A percentile compares a stretch with the other conserved stretches of the same genome.
These are phyloP conservation scores for Pentalonia nigronervosa DNA, from an alignment of 1,140 invertebrate species.

Conservation along the genomic window DNA sequence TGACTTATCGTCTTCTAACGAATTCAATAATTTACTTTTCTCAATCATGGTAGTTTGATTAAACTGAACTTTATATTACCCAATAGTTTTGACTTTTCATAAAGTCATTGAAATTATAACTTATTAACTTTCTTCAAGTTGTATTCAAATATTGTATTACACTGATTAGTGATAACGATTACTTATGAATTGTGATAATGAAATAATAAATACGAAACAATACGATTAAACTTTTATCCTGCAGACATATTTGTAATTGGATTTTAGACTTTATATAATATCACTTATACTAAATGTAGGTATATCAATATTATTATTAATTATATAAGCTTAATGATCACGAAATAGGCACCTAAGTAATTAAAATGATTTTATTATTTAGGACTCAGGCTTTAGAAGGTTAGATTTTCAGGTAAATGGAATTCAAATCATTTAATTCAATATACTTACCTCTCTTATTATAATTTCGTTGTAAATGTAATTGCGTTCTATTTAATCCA, in stretches of 20 bases:
- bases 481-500: constrained; percentile 1
- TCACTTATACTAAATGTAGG: background rate
- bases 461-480: background rate
- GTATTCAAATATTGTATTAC: background rate
- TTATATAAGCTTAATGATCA: background rate
- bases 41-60: background rate
- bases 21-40: constrained; percentile 32
- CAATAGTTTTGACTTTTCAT: background rate
- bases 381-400: background rate
- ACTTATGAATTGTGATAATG: background rate
- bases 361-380: constrained; percentile 1
- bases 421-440: background rate
- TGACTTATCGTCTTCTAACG: constrained; percentile 11
- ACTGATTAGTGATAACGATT: background rate
- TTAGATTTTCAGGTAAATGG: background rate
- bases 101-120: background rate
- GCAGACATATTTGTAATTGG: background rate
- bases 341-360: background rate
- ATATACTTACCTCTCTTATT: background rate
- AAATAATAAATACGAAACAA: background rate
- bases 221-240: background rate
- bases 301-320: background rate
- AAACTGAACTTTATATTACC: background rate
- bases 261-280: background rate
- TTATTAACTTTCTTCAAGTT: background rate